Evolutionary conservation across 2,888 invertebrate genomes (phyloP), one percentile per base, ranked within the genome.

Genomic region (Galerucella nymphaeae): DNA sequence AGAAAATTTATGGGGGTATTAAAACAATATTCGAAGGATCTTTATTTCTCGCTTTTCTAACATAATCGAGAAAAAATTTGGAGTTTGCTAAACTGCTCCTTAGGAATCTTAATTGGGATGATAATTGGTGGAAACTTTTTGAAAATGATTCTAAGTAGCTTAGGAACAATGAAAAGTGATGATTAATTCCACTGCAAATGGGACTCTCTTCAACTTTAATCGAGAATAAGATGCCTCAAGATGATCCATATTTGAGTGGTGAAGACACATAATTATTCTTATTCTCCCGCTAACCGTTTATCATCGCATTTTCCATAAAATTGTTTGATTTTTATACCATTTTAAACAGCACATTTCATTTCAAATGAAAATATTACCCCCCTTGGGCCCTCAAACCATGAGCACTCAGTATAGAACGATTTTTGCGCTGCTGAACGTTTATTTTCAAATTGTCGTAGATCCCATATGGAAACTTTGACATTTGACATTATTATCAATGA

Each of bases 1-100:
- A 69, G 69, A 55, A 69, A 67, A 72, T 72, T 72, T 65, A 72
- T 69, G 65, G 68, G 53, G 55, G 64, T 53, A 65, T 70, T 70
- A 70, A 70, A 63, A 70, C 70, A 70, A 70, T 70, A 70, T 70
- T 70, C 63, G 45, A 64, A 70, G 57, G 70, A 61, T 55, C 67
- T 67, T 67, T 67, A 67, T 67, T 67, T 67, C 41, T 57, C 63
- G 61, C 63, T 38, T 11, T 55, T 63, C 55, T 41, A 69, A 62
- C 62, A 69, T 69, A 38, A 62, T 62, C 69, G 55, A 55, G 63
- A 63, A 64, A 70, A 70, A 70, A 70, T 55, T 20, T n/a, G 61
- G 20, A 38, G 14, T n/a, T 62, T 42, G 16, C 30, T n/a, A n/a
- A 62, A 68, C 20, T 48, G 30, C 16, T 42, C 57, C 20, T 8